These are phyloP conservation scores for Gouania willdenowi DNA, from an alignment of 2,797 vertebrate genomes.

Conservation along the genomic window DNA sequence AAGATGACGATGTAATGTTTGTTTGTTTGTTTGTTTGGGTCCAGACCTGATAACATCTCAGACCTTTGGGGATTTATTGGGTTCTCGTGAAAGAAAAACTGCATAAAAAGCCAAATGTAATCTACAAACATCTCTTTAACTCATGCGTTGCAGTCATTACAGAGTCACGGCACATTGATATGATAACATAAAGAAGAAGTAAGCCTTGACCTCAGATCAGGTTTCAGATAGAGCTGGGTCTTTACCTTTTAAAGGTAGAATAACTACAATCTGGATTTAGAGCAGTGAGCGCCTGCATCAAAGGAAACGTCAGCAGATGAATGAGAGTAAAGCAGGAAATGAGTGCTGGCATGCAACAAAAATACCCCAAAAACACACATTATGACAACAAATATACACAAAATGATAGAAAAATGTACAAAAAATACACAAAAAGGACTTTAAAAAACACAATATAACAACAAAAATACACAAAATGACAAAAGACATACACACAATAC, in stretches of 20 bases:
- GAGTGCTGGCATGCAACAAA: no score
- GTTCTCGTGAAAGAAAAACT: slow-evolving; percentile 44
- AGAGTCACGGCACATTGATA: slow-evolving; percentile 62
- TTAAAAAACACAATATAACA: no score
- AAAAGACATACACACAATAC: no score
- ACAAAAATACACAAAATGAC: no score
- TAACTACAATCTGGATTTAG: slow-evolving; percentile 27
- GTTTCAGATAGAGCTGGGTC: slow-evolving; percentile 41
- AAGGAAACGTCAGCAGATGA: slow-evolving; percentile 28
- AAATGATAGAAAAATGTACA: no score
- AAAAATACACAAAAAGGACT: no score
- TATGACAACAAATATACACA: no score
- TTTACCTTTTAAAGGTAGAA: slow-evolving; percentile 64
- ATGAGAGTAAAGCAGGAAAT: slow-evolving; percentile 50
- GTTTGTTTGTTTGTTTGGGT: slow-evolving; percentile 70
- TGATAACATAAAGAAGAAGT: slow-evolving; percentile 62
- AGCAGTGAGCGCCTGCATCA: slow-evolving; percentile 33
- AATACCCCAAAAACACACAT: no score
- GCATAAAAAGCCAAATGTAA: slow-evolving; percentile 60
- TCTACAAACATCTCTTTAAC: slow-evolving; percentile 69
- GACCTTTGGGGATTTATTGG: slow-evolving; percentile 51
- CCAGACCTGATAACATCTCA: slow-evolving; percentile 53
- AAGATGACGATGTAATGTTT: no score
- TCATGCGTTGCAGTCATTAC: slow-evolving; percentile 50
- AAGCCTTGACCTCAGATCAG: slow-evolving; percentile 62